Conservation (phyloP, 1,140 invertebrate genomes). For the Araneus ventricosus region DNA sequence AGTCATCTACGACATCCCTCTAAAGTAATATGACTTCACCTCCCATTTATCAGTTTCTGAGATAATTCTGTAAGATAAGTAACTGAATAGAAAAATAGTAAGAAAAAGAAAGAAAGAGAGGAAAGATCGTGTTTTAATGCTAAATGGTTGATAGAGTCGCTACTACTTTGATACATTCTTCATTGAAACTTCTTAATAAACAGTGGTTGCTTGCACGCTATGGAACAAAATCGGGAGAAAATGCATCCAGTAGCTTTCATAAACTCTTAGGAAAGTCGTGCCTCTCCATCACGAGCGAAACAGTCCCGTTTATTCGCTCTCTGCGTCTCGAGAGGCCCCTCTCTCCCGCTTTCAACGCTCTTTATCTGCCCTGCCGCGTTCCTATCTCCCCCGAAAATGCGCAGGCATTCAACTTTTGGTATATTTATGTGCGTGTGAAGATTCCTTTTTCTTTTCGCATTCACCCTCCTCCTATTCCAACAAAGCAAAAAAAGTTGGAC, state of each 20-base stretch:
- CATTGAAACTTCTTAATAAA: too few species aligned
- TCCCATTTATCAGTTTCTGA: too few species aligned
- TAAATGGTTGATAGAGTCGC: too few species aligned
- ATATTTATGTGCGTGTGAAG: slow-evolving; percentile 62
- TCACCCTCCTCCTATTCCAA: not conserved
- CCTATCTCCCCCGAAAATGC: slow-evolving; percentile 63
- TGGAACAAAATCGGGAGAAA: not conserved
- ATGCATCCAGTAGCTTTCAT: not conserved
- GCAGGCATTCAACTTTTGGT: slow-evolving; percentile 55
- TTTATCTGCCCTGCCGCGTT: slow-evolving; percentile 56
- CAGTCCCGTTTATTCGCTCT: not conserved
- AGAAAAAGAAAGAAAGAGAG: too few species aligned
- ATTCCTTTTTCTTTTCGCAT: not conserved
- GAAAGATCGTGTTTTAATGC: too few species aligned
- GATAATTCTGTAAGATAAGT: too few species aligned
- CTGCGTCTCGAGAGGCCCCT: not conserved
- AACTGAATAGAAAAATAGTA: too few species aligned
- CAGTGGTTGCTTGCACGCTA: too few species aligned
- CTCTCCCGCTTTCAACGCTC: slow-evolving; percentile 45
- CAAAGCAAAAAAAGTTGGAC: not conserved
- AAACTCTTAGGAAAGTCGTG: not conserved
- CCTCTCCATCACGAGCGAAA: not conserved
- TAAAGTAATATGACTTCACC: too few species aligned
- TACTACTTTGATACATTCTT: too few species aligned
- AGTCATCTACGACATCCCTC: too few species aligned